phyloP scores from a whole-genome alignment of 2,113 vertebrate genomes.

The Trachemys scripta region DNA sequence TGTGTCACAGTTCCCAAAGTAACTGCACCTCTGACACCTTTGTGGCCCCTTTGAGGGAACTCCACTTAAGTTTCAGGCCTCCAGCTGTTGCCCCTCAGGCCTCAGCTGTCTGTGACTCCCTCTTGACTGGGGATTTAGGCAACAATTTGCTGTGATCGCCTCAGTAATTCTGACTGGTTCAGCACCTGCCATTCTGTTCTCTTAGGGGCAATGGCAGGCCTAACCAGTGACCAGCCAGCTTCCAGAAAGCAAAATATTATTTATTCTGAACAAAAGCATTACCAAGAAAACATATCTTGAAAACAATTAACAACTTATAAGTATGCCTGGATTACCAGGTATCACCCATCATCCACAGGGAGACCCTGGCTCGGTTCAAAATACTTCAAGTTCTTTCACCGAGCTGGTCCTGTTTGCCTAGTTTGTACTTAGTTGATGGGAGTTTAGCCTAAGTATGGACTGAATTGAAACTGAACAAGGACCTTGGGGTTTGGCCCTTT shows the following conservation, averaged over 20 bases:
- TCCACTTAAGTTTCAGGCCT: background rate
- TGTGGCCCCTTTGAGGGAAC: background rate
- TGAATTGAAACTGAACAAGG: background rate
- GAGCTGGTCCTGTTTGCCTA: background rate
- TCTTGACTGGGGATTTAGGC: background rate
- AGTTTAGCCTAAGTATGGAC: background rate
- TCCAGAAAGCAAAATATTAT: background rate
- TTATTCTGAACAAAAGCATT: background rate
- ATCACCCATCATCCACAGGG: background rate
- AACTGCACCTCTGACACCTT: background rate
- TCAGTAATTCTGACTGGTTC: background rate
- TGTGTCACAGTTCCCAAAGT: background rate
- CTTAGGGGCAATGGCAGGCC: background rate
- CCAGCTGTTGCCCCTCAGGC: background rate
- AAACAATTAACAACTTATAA: background rate
- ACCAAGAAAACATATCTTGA: background rate
- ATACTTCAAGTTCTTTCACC: background rate
- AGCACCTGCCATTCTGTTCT: background rate
- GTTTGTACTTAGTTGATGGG: background rate
- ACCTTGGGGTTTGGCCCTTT: background rate
- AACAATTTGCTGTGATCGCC: background rate
- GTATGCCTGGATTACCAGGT: background rate
- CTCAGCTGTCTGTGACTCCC: background rate
- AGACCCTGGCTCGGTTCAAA: background rate
- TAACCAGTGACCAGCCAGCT: background rate